phyloP scores from a whole-genome alignment of 2,113 vertebrate species.

The Bothrops jararaca region DNA sequence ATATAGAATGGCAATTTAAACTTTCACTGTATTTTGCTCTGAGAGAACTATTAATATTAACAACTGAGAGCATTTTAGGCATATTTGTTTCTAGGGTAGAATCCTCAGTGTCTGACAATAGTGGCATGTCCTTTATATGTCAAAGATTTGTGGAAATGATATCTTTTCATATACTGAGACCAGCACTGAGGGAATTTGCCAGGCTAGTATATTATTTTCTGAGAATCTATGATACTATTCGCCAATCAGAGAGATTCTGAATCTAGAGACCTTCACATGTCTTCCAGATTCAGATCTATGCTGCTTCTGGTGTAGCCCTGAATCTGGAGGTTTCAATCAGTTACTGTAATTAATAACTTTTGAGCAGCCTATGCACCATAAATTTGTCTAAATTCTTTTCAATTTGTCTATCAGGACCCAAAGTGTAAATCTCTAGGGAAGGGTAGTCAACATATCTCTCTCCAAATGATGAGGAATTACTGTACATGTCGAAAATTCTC shows the following conservation, averaged over 20 bases:
- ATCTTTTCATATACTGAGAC: background rate
- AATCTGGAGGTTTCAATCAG: background rate
- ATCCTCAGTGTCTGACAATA: background rate
- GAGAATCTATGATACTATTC: background rate
- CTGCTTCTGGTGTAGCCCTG: background rate
- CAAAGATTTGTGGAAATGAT: background rate
- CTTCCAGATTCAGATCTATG: background rate
- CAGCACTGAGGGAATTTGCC: background rate
- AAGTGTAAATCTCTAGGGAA: background rate
- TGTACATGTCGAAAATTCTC: background rate
- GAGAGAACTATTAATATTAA: background rate
- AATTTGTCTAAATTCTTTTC: background rate
- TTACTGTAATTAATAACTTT: background rate
- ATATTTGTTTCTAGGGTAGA: background rate
- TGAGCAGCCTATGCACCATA: background rate
- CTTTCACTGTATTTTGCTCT: background rate
- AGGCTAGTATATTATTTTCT: background rate
- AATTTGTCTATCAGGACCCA: background rate
- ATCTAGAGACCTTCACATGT: background rate
- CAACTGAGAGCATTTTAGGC: background rate
- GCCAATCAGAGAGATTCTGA: background rate
- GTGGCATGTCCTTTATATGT: background rate
- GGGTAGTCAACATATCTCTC: background rate
- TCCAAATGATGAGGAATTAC: background rate
- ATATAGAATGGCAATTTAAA: background rate